Evolutionary conservation across 2,888 invertebrate species (phyloP).

Genomic region (Eristalinus aeneus): DNA sequence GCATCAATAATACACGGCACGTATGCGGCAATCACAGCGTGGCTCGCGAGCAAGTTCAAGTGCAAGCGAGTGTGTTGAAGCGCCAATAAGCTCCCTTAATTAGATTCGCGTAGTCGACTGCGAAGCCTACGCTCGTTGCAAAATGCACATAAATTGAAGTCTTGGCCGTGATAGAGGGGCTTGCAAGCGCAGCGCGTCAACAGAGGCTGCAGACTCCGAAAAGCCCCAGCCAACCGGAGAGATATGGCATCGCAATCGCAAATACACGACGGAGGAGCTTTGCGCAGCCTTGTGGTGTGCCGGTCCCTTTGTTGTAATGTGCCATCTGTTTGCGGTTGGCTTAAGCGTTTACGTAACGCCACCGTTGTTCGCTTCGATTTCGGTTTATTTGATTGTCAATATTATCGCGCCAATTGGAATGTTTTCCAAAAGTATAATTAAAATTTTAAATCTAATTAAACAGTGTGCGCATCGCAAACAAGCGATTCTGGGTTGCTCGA

Average conservation of each 20-base stretch:
- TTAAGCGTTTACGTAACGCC: slow-evolving; percentile 43
- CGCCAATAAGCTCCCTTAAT: slow-evolving; percentile 62
- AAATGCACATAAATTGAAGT: not conserved
- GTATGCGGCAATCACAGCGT: slow-evolving; percentile 31
- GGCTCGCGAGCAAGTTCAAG: slow-evolving; percentile 58
- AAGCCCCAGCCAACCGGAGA: not conserved
- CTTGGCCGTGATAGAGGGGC: not conserved
- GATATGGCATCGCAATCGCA: not conserved
- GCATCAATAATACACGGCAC: slow-evolving; percentile 50
- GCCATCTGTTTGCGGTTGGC: slow-evolving; percentile 45
- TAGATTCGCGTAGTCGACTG: slow-evolving; percentile 40
- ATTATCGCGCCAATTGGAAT: slow-evolving; percentile 20
- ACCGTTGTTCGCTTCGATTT: slow-evolving; percentile 21
- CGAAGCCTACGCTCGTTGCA: not conserved
- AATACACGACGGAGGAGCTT: not conserved
- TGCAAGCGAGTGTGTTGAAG: slow-evolving; percentile 44
- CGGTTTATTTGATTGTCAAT: slow-evolving; percentile 39
- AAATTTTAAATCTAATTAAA: slow-evolving; percentile 58
- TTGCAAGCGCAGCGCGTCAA: not conserved
- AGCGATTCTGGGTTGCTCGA: not conserved
- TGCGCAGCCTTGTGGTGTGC: slow-evolving; percentile 27
- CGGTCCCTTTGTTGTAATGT: slow-evolving; percentile 59
- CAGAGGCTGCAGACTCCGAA: not conserved
- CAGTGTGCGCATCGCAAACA: slow-evolving; percentile 8
- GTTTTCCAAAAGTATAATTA: slow-evolving; percentile 52